Conservation (phyloP, 2,797 vertebrate genomes). For the Pteronotus mesoamericanus region DNA sequence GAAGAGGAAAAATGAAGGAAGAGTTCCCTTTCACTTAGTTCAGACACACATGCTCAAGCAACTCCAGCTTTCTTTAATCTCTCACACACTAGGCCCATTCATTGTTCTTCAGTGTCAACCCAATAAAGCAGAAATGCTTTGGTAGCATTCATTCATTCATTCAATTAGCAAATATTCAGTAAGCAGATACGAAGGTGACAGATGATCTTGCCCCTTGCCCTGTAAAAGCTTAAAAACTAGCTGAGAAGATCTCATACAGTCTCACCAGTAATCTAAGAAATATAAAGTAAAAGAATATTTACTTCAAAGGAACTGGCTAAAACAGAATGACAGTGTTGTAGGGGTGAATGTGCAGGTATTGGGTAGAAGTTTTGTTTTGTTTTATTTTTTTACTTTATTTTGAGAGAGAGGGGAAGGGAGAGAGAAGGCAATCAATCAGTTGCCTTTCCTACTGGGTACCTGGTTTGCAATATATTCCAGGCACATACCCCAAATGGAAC, state of each 20-base stretch:
- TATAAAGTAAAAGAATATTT: not conserved
- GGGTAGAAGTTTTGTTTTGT: not conserved
- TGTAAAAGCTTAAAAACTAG: conserved; percentile 9
- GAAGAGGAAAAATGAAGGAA: not conserved
- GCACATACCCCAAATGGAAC: not conserved
- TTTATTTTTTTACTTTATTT: too few species aligned
- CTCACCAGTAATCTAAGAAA: not conserved
- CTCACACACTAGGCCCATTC: not conserved
- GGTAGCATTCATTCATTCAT: not conserved
- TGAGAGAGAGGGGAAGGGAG: too few species aligned
- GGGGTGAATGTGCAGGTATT: not conserved
- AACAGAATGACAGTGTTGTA: not conserved
- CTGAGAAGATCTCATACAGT: not conserved
- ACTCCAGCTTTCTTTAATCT: not conserved
- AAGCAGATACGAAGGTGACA: not conserved
- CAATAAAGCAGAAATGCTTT: not conserved
- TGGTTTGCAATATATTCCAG: not conserved
- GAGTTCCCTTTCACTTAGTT: not conserved
- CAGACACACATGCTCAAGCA: not conserved
- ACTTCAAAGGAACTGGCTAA: not conserved
- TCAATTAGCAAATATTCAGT: conserved; percentile 27
- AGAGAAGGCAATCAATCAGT: not conserved
- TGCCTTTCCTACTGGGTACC: not conserved
- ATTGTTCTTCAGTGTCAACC: not conserved
- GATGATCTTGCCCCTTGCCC: not conserved